phyloP scores from a whole-genome alignment of 2,888 invertebrate genomes.

The Temnothorax rugatulus region DNA sequence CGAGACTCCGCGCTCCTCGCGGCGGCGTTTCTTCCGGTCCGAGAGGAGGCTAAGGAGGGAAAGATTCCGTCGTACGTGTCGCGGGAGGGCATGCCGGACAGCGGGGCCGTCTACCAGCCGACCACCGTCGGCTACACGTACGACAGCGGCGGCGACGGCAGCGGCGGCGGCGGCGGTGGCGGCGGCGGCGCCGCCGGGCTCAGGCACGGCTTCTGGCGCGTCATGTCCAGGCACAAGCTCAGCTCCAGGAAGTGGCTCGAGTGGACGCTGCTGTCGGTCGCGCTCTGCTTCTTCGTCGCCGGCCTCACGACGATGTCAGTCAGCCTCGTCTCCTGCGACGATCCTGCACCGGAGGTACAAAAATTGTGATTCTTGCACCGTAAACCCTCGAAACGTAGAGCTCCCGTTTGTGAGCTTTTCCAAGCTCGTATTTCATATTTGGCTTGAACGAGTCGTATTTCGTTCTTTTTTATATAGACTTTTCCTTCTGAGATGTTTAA shows the following conservation, averaged over 20 bases:
- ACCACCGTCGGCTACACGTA: slow-evolving; percentile 85
- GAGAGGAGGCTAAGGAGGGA: no score
- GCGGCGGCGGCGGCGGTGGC: slow-evolving; percentile 76
- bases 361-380: neutral
- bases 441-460: neutral
- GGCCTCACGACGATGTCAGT: slow-evolving; percentile 82
- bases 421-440: neutral
- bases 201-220: slow-evolving; percentile 81
- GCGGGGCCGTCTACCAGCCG: slow-evolving; percentile 85
- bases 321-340: slow-evolving; percentile 76
- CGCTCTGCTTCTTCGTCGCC: slow-evolving; percentile 81
- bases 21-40: no score
- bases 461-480: neutral
- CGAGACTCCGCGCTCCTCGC: no score
- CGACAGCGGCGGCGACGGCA: slow-evolving; percentile 82
- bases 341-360: slow-evolving; percentile 59
- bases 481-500: no score
- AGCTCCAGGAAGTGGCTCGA: slow-evolving; percentile 84
- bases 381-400: neutral
- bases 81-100: slow-evolving; percentile 82
- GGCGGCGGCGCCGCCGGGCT: slow-evolving; percentile 77
- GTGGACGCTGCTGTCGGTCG: slow-evolving; percentile 83
- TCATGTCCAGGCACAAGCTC: slow-evolving; percentile 84
- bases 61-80: slow-evolving; percentile 58
- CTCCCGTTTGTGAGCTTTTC: neutral